phyloP scores from a whole-genome alignment of 2,888 invertebrate species.

The Pyrocoelia pectoralis region DNA sequence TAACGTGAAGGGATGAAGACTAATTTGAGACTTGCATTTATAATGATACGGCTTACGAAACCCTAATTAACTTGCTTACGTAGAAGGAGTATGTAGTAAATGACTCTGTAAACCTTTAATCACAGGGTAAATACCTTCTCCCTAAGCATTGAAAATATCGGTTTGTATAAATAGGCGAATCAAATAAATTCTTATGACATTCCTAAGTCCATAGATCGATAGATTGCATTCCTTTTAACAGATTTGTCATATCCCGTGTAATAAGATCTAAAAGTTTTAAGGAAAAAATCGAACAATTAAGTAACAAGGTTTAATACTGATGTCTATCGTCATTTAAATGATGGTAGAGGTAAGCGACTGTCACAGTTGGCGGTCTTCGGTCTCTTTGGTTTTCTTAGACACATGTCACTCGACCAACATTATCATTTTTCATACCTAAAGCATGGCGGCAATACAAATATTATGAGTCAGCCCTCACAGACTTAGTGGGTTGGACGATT shows the following conservation, averaged over 20 bases:
- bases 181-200: background rate
- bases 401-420: conserved; percentile 48
- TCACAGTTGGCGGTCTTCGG: conserved; percentile 47
- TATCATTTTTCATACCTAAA: conserved; percentile 51
- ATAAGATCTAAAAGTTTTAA: background rate
- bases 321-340: conserved; percentile 37
- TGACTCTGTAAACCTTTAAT: background rate
- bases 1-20: no score
- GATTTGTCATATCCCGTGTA: conserved; percentile 7
- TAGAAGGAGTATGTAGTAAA: no score
- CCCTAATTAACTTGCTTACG: no score
- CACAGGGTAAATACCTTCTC: background rate
- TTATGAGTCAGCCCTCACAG: conserved; percentile 49
- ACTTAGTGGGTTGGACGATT: conserved; percentile 45
- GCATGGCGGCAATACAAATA: conserved; percentile 54
- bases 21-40: no score
- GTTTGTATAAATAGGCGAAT: background rate
- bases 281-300: background rate
- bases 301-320: conserved; percentile 18
- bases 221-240: background rate
- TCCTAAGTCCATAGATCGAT: background rate
- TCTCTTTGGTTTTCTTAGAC: conserved; percentile 43
- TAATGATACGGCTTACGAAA: no score
- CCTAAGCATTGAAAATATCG: no score
- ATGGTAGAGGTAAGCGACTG: conserved; percentile 29